Evolutionary conservation across 2,113 vertebrate genomes (phyloP), one percentile per base, ranked within the genome.

Genomic region (Prunella fulvescens): DNA sequence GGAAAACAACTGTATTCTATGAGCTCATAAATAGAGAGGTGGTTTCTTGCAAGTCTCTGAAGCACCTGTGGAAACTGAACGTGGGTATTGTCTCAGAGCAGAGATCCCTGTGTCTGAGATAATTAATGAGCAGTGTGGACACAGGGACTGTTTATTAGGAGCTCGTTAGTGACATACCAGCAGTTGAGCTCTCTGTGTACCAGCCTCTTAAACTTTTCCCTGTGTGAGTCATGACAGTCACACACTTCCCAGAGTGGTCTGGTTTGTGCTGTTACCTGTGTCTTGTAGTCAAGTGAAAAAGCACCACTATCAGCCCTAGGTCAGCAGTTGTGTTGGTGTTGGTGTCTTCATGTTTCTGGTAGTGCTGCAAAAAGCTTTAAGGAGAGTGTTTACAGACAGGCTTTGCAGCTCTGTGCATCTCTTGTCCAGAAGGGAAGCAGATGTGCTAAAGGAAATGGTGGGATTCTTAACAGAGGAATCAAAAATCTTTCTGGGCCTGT

Each of bases 71-170:
- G 64, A 74, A 66, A 60, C 64, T 3, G 3, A 85, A 26, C 6
- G 8, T 56, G 76, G 25, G 7, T 62, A 29, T 81, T 86, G 45
- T 70, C 61, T 84, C 31, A 4, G 60, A 62, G 85, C 35, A 82
- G 79, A 35, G 74, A 18, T 81, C 60, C 51, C 71, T 44, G 54
- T 6, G 0, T 51, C 39, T 16, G 72, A 71, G 56, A 33, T 73
- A 64, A 77, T 93, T 88, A 88, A 37, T n/a, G 62, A 95, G 88
- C 47, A 33, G 37, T 42, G 60, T 88, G 85, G 64, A 80, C 89
- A 15, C 4, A 20, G 53, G 73, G 65, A 18, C 72, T 89, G 80
- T 74, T 88, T 78, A 60, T 90, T 64, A 61, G 89, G 62, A 92
- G 92, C 23, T n/a, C 14, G 23, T 72, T 69, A 50, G 84, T 54